A percentile compares a stretch with the other conserved stretches of the same genome.
These are phyloP conservation scores for Alosa alosa DNA, from an alignment of 2,113 vertebrate species.

Conservation along the genomic window DNA sequence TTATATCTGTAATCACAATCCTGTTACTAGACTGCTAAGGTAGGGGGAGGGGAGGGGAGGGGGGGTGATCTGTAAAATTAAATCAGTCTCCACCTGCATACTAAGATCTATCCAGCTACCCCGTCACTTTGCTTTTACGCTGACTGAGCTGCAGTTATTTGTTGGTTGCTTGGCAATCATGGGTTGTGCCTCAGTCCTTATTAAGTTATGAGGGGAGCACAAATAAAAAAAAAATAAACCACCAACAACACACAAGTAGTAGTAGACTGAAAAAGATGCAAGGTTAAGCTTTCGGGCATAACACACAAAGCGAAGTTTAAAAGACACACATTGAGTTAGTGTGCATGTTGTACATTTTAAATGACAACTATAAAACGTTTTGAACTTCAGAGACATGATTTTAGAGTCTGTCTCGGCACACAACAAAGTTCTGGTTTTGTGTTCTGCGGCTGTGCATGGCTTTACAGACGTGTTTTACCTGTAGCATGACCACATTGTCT, in stretches of 20 bases:
- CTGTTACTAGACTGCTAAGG: neutral
- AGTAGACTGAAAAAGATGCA: too few species aligned
- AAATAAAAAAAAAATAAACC: neutral
- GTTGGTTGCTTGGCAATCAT: slow-evolving; percentile 5
- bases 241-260: neutral
- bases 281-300: too few species aligned
- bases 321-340: too few species aligned
- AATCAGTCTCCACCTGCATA: neutral
- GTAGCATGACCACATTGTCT: slow-evolving; percentile 67
- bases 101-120: neutral
- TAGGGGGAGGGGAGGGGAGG: neutral
- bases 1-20: neutral
- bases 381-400: too few species aligned
- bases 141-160: neutral
- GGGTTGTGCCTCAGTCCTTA: neutral
- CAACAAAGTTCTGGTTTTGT: too few species aligned
- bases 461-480: slow-evolving; percentile 53
- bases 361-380: too few species aligned
- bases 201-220: neutral
- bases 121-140: neutral
- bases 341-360: too few species aligned
- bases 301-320: too few species aligned
- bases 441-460: too few species aligned
- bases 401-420: too few species aligned
- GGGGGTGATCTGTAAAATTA: neutral